A percentile compares a stretch with the other conserved stretches of the same genome.
Evolutionary conservation across 2,113 vertebrate genomes (phyloP).

Genomic region (Nyctereutes procyonoides): DNA sequence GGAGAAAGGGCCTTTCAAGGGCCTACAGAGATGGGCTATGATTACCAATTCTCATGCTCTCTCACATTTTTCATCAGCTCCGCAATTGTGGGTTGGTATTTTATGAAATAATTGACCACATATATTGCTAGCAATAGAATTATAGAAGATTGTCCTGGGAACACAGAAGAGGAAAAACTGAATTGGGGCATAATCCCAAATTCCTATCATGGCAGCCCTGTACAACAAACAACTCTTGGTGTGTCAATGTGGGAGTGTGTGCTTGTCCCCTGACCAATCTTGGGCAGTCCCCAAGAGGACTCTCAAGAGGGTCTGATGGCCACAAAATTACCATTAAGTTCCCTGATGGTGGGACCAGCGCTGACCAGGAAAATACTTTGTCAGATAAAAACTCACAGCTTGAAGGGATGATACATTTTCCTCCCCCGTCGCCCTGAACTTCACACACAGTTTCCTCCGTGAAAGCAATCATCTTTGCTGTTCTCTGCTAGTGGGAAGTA

Average conservation of each 20-base stretch:
- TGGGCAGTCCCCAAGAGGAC: neutral
- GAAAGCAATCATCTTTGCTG: neutral
- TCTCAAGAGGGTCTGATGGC: neutral
- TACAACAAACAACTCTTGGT: neutral
- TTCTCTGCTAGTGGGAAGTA: neutral
- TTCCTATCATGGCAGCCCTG: neutral
- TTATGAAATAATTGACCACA: neutral
- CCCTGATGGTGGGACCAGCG: neutral
- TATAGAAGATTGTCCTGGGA: neutral
- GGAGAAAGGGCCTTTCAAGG: neutral
- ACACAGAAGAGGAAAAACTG: neutral
- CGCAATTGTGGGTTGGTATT: neutral
- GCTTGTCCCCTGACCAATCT: neutral
- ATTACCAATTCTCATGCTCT: neutral
- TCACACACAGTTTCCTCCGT: neutral
- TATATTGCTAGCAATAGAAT: neutral
- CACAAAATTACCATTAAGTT: neutral
- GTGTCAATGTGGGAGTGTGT: accelerated
- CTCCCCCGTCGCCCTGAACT: neutral
- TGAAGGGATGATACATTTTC: neutral
- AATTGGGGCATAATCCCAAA: neutral
- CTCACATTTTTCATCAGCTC: neutral
- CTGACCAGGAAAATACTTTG: neutral
- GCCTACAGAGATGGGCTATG: neutral
- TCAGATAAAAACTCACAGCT: constrained; percentile 14